phyloP scores from a whole-genome alignment of 2,797 vertebrate genomes.

The Helarctos malayanus region DNA sequence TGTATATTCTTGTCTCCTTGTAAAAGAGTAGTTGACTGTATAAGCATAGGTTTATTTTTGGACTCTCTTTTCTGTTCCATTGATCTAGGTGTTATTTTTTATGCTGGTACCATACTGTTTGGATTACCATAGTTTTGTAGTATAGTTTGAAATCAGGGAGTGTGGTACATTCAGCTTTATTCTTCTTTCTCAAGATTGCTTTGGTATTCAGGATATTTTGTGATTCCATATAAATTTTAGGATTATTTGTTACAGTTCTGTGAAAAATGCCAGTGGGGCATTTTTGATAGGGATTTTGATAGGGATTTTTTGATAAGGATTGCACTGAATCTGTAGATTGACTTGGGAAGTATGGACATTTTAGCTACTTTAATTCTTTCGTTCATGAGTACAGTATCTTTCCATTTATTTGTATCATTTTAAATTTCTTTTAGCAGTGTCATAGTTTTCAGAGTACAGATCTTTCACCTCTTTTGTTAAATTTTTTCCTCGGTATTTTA shows the following conservation, averaged over 20 bases:
- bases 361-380: not conserved
- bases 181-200: not conserved
- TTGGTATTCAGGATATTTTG: not conserved
- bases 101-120: not conserved
- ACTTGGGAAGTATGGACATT: not conserved
- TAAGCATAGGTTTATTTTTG: not conserved
- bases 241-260: not conserved
- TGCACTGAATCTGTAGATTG: not conserved
- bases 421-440: not conserved
- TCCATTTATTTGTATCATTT: not conserved
- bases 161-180: not conserved
- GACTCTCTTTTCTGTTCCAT: not conserved
- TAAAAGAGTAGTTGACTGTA: not conserved
- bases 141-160: not conserved
- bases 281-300: too few relatives aligned
- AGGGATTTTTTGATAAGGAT: not conserved
- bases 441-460: not conserved
- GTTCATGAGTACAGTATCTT: not conserved
- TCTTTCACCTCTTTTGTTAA: not conserved
- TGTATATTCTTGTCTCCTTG: not conserved
- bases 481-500: not conserved
- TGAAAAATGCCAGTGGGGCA: not conserved
- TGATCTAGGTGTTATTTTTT: not conserved
- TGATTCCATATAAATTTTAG: not conserved
- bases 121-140: not conserved